Evolutionary conservation across 2,113 vertebrate genomes (phyloP).

Genomic region (Falcunculus frontatus): DNA sequence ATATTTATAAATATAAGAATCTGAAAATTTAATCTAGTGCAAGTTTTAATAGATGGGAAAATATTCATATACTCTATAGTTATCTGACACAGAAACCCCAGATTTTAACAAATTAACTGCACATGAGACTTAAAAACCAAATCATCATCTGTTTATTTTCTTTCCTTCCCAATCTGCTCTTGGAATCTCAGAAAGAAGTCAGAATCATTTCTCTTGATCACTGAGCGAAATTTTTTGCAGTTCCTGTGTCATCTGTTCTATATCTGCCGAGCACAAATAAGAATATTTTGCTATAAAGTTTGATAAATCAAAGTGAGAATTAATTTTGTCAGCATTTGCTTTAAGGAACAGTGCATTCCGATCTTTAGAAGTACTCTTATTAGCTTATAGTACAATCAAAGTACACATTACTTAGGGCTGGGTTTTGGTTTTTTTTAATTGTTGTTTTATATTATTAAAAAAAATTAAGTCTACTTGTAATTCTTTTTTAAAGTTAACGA

Average conservation of each 20-base stretch:
- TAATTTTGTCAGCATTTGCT: background rate
- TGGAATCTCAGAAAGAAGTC: background rate
- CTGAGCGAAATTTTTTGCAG: too few relatives aligned
- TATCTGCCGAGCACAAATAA: background rate
- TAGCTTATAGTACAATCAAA: background rate
- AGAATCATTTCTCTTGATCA: background rate
- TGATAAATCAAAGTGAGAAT: background rate
- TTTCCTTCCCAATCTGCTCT: fast-evolving
- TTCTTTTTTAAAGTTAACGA: background rate
- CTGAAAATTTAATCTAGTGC: background rate
- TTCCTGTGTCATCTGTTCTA: background rate
- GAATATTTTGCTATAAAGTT: background rate
- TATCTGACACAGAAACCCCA: background rate
- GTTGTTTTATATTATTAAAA: background rate
- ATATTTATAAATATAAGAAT: background rate
- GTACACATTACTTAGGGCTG: background rate
- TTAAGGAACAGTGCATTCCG: background rate
- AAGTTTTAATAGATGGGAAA: background rate
- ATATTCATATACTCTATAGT: background rate
- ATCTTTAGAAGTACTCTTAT: background rate
- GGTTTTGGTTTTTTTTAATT: fast-evolving
- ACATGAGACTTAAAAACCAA: background rate
- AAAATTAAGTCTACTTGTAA: background rate
- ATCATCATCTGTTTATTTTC: background rate
- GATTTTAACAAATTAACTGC: background rate